Evolutionary conservation across 2,113 vertebrate genomes (phyloP).

Genomic region (Malaclemys terrapin): DNA sequence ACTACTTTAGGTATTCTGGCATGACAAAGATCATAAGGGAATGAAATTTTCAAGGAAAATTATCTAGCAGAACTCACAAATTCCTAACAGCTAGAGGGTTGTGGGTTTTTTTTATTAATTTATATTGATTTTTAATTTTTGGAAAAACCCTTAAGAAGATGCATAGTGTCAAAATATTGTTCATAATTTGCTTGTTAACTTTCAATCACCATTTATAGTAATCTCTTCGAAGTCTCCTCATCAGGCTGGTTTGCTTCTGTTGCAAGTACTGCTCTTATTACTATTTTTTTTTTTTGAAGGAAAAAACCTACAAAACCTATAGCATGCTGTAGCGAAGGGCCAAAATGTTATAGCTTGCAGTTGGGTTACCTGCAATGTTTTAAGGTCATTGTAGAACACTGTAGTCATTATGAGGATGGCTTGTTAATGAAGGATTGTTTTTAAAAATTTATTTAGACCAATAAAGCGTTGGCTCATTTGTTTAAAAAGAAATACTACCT

Average conservation of each 20-base stretch:
- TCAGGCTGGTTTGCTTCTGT: not conserved
- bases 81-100: not conserved
- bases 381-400: not conserved
- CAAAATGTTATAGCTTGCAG: not conserved
- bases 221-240: conserved; percentile 3
- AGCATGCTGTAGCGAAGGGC: not conserved
- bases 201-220: not conserved
- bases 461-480: not conserved
- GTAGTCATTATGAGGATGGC: not conserved
- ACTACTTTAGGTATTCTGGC: not conserved
- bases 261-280: not conserved
- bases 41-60: not conserved
- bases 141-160: not conserved
- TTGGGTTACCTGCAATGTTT: not conserved
- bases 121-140: not conserved
- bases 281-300: not conserved
- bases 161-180: not conserved
- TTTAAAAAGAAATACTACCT: not conserved
- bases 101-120: not conserved
- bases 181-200: not conserved
- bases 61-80: not conserved
- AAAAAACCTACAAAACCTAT: not conserved
- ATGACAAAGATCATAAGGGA: accelerated
- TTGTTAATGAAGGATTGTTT: not conserved
- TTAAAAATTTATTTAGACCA: not conserved